Percentiles rank a stretch among this genome's conserved stretches.
These are phyloP conservation scores for Ophonus ardosiacus DNA, from an alignment of 2,888 invertebrate genomes.

Conservation along the genomic window DNA sequence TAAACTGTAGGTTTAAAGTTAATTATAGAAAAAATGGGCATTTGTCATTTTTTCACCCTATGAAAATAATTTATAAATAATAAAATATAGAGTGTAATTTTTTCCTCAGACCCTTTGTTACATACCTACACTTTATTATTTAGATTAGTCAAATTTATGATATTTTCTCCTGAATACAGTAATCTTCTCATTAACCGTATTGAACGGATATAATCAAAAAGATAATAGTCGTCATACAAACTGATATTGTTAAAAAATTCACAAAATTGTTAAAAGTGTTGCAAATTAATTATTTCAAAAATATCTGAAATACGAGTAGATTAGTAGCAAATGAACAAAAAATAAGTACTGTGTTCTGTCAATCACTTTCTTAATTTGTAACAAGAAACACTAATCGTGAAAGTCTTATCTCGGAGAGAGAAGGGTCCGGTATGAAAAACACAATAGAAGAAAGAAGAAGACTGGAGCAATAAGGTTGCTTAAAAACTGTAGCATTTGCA, in stretches of 20 bases:
- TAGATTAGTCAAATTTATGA: too few relatives aligned
- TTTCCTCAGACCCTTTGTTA: too few relatives aligned
- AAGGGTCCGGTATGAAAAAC: conserved; percentile 6
- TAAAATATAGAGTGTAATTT: too few relatives aligned
- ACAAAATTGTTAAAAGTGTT: neutral
- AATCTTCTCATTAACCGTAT: too few relatives aligned
- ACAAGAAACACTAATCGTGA: conserved; percentile 15
- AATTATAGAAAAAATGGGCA: too few relatives aligned
- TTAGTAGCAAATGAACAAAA: neutral
- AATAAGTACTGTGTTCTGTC: neutral
- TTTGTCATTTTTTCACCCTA: too few relatives aligned
- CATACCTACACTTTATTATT: too few relatives aligned
- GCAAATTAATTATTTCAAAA: neutral
- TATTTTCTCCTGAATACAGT: too few relatives aligned
- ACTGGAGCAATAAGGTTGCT: neutral
- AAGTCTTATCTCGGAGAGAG: conserved; percentile 18
- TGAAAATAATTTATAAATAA: too few relatives aligned
- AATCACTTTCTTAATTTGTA: conserved; percentile 36
- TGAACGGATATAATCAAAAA: too few relatives aligned
- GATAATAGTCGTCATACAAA: too few relatives aligned
- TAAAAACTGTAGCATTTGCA: conserved; percentile 26
- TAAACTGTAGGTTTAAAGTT: too few relatives aligned
- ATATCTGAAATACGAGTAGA: neutral
- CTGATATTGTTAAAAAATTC: neutral
- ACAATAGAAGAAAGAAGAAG: conserved; percentile 38